Evolutionary conservation across 2,113 vertebrate species (phyloP), one percentile per base, ranked within the genome.

Genomic region (Dolichallabes microphthalmus): DNA sequence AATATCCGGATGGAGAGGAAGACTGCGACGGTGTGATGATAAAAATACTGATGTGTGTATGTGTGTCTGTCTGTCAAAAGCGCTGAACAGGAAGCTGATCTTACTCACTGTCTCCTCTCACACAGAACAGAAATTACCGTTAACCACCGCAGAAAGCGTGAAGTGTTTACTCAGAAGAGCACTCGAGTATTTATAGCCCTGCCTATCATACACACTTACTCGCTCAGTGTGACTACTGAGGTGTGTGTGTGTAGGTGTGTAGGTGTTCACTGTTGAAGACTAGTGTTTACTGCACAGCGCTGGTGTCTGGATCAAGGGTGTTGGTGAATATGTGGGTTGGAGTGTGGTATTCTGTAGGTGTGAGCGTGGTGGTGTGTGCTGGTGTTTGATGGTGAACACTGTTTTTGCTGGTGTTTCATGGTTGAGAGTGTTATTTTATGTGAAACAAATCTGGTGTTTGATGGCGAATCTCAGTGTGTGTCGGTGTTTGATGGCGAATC

Each of bases 71-170:
- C 30, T 45, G 45, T 45, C 45, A 45, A 35, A 9, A 71, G 11
- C 20, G 9, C 13, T 45, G 20, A 57, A 83, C 82, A 83, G 82
- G 82, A 83, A 83, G 35, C 55, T 45, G 66, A 57, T 73, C 10
- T 82, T 64, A 82, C 27, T 82, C 80, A 82, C 7, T 3, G 30
- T 55, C 66, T 73, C 66, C 55, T 32, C 35, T 55, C 32, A 60
- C 27, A 15, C 27, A 58, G 52, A 73, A 57, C 19, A 35, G 69
- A 39, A 83, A 58, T 60, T 39, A 69, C 82, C 57, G 11, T n/a
- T 27, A 60, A 45, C 57, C 25, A 71, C 17, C 11, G 1, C 39
- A 35, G 32, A 32, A 73, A 25, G 19, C 57, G 30, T 45, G 45
- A 4, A 69, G n/a, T 15, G 53, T 15, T 32, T 39, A 22, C 27